phyloP scores from a whole-genome alignment of 2,888 invertebrate genomes.

The Pinctada fucata region DNA sequence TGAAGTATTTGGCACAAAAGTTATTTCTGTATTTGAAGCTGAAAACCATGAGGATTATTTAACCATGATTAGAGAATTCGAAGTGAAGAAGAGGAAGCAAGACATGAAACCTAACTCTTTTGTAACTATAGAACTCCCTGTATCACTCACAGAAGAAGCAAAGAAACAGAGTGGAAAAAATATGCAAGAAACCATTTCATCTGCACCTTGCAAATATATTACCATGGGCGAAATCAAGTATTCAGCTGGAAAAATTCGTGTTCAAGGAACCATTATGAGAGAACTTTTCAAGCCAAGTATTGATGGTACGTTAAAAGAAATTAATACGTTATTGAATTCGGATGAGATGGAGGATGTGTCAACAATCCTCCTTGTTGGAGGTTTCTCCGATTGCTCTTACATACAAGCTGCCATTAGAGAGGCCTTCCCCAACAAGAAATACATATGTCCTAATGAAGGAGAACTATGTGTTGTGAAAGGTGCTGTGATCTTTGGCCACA shows the following conservation, averaged over 20 bases:
- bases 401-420: background rate
- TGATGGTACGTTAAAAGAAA: background rate
- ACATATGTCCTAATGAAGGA: background rate
- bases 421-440: background rate
- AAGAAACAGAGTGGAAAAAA: background rate
- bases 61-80: background rate
- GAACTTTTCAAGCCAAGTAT: background rate
- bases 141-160: background rate
- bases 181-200: background rate
- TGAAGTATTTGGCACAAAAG: constrained; percentile 1
- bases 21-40: background rate
- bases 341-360: background rate
- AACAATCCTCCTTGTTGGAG: background rate
- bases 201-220: background rate
- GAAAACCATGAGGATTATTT: background rate
- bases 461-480: constrained; percentile 4
- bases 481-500: constrained; percentile 7
- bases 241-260: background rate
- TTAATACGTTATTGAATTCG: background rate
- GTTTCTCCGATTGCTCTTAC: background rate
- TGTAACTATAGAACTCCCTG: background rate
- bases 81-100: background rate
- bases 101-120: background rate
- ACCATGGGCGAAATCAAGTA: background rate
- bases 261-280: background rate